Evolutionary conservation across 2,113 vertebrate species (phyloP).

Genomic region (Cheilinus undulatus): DNA sequence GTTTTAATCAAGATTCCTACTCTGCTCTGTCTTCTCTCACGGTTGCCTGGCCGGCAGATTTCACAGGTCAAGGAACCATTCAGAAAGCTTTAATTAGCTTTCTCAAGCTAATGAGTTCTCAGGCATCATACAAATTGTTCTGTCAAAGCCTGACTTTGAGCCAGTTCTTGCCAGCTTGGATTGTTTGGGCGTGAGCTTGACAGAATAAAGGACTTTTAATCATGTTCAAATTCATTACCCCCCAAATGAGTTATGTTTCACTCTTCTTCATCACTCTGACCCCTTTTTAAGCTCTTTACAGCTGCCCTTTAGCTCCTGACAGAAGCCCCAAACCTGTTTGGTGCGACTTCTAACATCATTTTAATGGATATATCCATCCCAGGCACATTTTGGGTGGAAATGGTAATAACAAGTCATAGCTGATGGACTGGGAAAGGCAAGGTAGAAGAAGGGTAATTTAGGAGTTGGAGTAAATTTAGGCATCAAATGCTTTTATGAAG

Average conservation of each 20-base stretch:
- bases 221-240: slow-evolving; percentile 76
- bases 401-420: slow-evolving; percentile 48
- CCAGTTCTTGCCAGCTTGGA: slow-evolving; percentile 58
- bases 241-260: slow-evolving; percentile 68
- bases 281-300: slow-evolving; percentile 5
- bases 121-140: slow-evolving; percentile 79
- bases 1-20: slow-evolving; percentile 75
- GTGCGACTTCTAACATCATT: slow-evolving; percentile 58
- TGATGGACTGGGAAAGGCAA: slow-evolving; percentile 47
- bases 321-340: slow-evolving; percentile 47
- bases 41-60: slow-evolving; percentile 66
- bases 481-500: slow-evolving; percentile 24
- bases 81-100: slow-evolving; percentile 80
- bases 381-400: slow-evolving; percentile 41
- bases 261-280: slow-evolving; percentile 51
- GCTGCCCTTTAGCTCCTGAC: slow-evolving; percentile 31
- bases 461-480: slow-evolving; percentile 53
- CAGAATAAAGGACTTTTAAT: slow-evolving; percentile 70
- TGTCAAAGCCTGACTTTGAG: slow-evolving; percentile 79
- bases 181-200: slow-evolving; percentile 69
- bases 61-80: slow-evolving; percentile 79
- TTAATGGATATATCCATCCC: slow-evolving; percentile 45
- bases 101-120: slow-evolving; percentile 77
- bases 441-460: slow-evolving; percentile 55
- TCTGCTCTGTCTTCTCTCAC: slow-evolving; percentile 69